A percentile compares a stretch with the other conserved stretches of the same genome.
These are phyloP conservation scores for Nixonia krombeini DNA, from an alignment of 1,140 invertebrate genomes.

Conservation along the genomic window DNA sequence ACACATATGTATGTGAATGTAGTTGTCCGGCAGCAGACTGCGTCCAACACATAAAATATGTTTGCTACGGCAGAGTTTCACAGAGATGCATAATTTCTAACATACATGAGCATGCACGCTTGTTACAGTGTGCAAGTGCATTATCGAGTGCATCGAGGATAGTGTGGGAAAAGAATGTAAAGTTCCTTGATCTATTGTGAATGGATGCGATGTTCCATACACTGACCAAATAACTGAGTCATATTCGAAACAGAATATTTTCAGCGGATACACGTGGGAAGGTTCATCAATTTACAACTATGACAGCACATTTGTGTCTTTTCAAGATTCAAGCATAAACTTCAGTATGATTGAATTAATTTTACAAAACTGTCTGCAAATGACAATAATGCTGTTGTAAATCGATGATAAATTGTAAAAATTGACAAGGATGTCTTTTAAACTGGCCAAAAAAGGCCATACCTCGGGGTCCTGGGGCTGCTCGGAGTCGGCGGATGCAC, in stretches of 20 bases:
- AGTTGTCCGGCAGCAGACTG: background rate
- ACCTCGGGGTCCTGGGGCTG: constrained; percentile 73
- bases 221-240: constrained; percentile 2
- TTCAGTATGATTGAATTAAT: no score
- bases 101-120: constrained; percentile 12
- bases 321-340: no score
- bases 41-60: background rate
- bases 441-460: constrained; percentile 44
- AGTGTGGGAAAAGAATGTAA: background rate
- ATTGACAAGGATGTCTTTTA: constrained; percentile 18
- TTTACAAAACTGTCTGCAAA: no score
- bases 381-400: no score
- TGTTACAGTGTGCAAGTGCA: constrained; percentile 1
- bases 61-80: background rate
- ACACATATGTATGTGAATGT: background rate
- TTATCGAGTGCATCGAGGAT: constrained; percentile 9
- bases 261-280: constrained; percentile 3
- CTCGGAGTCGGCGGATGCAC: constrained; percentile 84
- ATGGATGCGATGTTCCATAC: background rate
- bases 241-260: background rate
- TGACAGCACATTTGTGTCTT: background rate
- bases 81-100: constrained; percentile 2
- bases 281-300: background rate
- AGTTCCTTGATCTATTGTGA: background rate
- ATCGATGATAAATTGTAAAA: constrained; percentile 4